phyloP scores from a whole-genome alignment of 23 tunicate species.

The Ciona savignyi region DNA sequence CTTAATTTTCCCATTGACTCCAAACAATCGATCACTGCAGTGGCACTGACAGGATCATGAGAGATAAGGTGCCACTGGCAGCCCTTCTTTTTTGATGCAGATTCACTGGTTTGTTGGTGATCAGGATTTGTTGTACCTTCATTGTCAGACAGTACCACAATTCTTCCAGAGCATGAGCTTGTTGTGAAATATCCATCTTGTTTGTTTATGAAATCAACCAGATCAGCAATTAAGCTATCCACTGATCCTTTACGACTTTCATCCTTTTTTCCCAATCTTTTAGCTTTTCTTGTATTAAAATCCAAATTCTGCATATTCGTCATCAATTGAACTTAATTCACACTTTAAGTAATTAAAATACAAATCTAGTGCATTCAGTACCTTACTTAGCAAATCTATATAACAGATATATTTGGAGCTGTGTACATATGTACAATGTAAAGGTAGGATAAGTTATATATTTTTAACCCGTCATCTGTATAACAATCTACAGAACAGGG shows the following conservation, averaged over 20 bases:
- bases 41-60: slow-evolving; percentile 19
- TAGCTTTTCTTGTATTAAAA: slow-evolving; percentile 34
- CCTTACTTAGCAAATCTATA: too few relatives aligned
- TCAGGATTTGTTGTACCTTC: not conserved
- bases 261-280: slow-evolving; percentile 46
- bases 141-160: slow-evolving; percentile 48
- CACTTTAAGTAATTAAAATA: too few relatives aligned
- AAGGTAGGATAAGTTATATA: too few relatives aligned
- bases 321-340: too few relatives aligned
- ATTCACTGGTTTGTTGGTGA: not conserved
- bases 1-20: not conserved
- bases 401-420: too few relatives aligned
- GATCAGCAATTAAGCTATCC: slow-evolving; percentile 32
- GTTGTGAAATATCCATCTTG: slow-evolving; percentile 55
- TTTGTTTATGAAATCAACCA: slow-evolving; percentile 35
- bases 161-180: slow-evolving; percentile 93
- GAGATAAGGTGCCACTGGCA: slow-evolving; percentile 47
- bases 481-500: too few relatives aligned
- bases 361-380: too few relatives aligned
- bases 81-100: slow-evolving; percentile 13
- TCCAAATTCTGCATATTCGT: slow-evolving; percentile 10
- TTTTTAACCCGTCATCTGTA: too few relatives aligned
- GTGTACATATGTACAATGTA: too few relatives aligned
- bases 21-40: slow-evolving; percentile 8
- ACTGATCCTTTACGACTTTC: slow-evolving; percentile 68